These are phyloP conservation scores for Drosophila rhopaloa DNA, from an alignment of 1,140 invertebrate genomes.

Conservation along the genomic window DNA sequence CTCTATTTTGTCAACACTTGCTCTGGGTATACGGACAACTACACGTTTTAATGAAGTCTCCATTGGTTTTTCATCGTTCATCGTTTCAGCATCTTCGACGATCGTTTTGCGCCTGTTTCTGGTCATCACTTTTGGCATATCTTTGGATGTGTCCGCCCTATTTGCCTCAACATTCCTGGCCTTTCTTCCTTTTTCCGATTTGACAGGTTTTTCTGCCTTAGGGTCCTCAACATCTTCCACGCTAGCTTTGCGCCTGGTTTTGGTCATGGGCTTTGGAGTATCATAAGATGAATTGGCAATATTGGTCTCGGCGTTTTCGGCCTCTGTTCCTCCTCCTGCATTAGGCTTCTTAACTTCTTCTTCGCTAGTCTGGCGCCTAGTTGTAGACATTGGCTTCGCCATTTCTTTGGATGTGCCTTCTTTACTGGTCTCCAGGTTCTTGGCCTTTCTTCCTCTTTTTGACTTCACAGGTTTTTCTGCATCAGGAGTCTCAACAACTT, in stretches of 20 bases:
- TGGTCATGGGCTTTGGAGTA: neutral
- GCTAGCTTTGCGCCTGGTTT: conserved; percentile 3
- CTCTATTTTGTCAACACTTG: neutral
- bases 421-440: too few species aligned
- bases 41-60: neutral
- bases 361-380: too few species aligned
- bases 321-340: too few species aligned
- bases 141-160: neutral
- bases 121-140: neutral
- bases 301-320: too few species aligned
- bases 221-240: neutral
- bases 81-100: neutral
- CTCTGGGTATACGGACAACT: conserved; percentile 1
- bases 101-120: neutral
- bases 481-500: too few species aligned
- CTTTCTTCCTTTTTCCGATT: neutral
- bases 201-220: neutral
- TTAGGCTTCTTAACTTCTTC: too few species aligned
- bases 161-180: neutral
- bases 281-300: neutral
- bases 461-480: too few species aligned
- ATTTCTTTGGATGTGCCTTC: too few species aligned
- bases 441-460: too few species aligned
- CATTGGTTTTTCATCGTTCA: neutral
- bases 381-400: too few species aligned